Percentiles rank a stretch among this genome's conserved stretches.
These are phyloP conservation scores for Anableps anableps DNA, from an alignment of 2,797 vertebrate species.

Conservation along the genomic window DNA sequence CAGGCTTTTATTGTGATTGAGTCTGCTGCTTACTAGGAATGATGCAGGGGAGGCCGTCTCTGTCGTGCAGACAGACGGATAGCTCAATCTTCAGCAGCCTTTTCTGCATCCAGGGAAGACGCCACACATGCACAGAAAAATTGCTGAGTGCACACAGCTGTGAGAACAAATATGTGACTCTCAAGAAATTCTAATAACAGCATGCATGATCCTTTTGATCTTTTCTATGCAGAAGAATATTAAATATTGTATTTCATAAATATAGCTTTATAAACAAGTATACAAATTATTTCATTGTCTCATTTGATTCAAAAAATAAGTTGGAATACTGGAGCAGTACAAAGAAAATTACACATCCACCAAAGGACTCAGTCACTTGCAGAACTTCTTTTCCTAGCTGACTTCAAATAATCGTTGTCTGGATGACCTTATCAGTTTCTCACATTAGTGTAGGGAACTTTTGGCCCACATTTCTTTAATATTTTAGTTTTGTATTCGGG, in stretches of 20 bases:
- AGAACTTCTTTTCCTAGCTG: background rate
- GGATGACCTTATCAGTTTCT: background rate
- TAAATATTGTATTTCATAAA: background rate
- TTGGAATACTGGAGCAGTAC: background rate
- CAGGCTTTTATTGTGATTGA: constrained; percentile 81
- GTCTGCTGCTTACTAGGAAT: constrained; percentile 72
- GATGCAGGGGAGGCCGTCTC: constrained; percentile 70
- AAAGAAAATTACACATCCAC: background rate
- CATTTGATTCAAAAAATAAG: background rate
- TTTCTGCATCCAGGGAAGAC: constrained; percentile 25
- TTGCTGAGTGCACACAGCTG: constrained; percentile 2
- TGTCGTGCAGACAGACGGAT: constrained; percentile 66
- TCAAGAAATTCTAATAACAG: background rate
- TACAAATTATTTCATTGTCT: background rate
- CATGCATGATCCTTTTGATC: background rate
- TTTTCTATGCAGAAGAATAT: background rate
- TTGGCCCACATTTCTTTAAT: background rate
- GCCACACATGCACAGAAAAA: background rate
- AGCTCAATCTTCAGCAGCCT: constrained; percentile 56
- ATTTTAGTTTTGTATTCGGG: background rate
- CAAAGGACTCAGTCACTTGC: background rate
- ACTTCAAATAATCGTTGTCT: background rate
- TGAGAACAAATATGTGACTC: background rate
- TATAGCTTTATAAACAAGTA: background rate
- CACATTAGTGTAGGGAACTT: background rate